Base-by-base conservation (phyloP, 37 sponge, comb jelly and placozoan genomes). In the Oscarella lobularis region DNA sequence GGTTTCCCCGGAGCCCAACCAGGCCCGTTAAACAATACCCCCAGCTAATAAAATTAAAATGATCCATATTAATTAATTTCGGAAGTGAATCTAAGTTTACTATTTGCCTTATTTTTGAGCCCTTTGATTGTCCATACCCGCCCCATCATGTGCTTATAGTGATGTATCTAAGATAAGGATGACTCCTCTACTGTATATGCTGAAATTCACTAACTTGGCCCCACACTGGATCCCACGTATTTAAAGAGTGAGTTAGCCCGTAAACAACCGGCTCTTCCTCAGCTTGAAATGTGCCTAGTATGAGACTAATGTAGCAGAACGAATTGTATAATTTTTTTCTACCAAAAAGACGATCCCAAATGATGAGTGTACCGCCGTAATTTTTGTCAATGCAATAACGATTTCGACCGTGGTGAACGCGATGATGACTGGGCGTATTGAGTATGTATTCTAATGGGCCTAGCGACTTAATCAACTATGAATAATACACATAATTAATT, bases 381-480 rank as follows among this genome's bases (percentile, higher is more conserved):
- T 95, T 95, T 77, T 88, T 91, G 79, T 95, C 92, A 73, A 95
- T 88, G 80, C 92, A 95, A 77, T 95, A 88, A n/a, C 81, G 83
- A 39, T 95, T 95, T 3, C 87, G 77, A 20, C 95, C 96, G 60
- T 95, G 96, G 41, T 95, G 96, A 9, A 95, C 96, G 4, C 96
- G 75, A 40, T 95, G 96, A 73, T 95, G 96, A 2, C 89, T 89
- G 33, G 96, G 92, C 39, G 96, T 95, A 78, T 95, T 95, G 37
- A 95, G 81, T 1, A 95, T 68, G 81, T 76, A 92, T 74, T 95
- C 96, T 66, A 95, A 69, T 14, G 92, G 92, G 33, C 96, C 96
- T 33, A 95, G 83, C 0, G 36, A 80, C 14, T 69, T 74, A 0
- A 95, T 73, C 2, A n/a, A n/a, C n/a, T n/a, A n/a, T n/a, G n/a